phyloP scores from a whole-genome alignment of 2,888 invertebrate genomes.

The Ophonus ardosiacus region DNA sequence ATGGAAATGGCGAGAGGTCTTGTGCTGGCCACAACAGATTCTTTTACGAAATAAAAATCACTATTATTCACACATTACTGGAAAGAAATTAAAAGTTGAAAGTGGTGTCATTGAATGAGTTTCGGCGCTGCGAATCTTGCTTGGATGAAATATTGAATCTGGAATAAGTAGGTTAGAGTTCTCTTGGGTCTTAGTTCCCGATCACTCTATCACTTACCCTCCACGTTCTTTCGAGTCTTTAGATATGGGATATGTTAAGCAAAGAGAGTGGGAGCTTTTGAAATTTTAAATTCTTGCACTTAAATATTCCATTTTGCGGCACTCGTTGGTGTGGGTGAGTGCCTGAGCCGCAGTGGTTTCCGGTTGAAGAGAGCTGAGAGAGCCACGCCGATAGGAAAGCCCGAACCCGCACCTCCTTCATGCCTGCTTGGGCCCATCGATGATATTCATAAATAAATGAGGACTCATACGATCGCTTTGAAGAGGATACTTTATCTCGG shows the following conservation, averaged over 20 bases:
- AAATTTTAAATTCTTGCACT: slow-evolving; percentile 71
- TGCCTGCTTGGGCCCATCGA: slow-evolving; percentile 52
- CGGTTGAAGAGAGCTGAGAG: slow-evolving; percentile 52
- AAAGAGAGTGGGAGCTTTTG: slow-evolving; percentile 68
- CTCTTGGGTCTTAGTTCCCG: slow-evolving; percentile 69
- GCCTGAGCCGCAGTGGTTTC: slow-evolving; percentile 60
- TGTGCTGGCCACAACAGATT: too few species aligned
- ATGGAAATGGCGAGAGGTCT: too few species aligned
- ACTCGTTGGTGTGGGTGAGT: slow-evolving; percentile 58
- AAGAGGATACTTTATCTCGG: slow-evolving; percentile 8
- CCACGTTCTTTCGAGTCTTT: slow-evolving; percentile 65
- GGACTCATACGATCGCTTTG: slow-evolving; percentile 51
- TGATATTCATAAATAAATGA: slow-evolving; percentile 71
- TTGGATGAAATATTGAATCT: slow-evolving; percentile 70
- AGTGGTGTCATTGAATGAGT: too few species aligned
- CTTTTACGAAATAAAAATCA: too few species aligned
- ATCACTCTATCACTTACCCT: slow-evolving; percentile 69
- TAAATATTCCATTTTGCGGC: slow-evolving; percentile 71
- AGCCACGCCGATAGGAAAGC: slow-evolving; percentile 65
- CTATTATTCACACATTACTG: too few species aligned
- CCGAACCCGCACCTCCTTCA: slow-evolving; percentile 1
- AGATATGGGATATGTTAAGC: slow-evolving; percentile 70
- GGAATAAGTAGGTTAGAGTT: slow-evolving; percentile 70
- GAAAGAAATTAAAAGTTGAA: too few species aligned
- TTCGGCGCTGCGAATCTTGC: neutral